Percentiles rank a stretch among this genome's conserved stretches.
Conservation (phyloP, 2,797 vertebrate species). For the Leptoclinus maculatus region DNA sequence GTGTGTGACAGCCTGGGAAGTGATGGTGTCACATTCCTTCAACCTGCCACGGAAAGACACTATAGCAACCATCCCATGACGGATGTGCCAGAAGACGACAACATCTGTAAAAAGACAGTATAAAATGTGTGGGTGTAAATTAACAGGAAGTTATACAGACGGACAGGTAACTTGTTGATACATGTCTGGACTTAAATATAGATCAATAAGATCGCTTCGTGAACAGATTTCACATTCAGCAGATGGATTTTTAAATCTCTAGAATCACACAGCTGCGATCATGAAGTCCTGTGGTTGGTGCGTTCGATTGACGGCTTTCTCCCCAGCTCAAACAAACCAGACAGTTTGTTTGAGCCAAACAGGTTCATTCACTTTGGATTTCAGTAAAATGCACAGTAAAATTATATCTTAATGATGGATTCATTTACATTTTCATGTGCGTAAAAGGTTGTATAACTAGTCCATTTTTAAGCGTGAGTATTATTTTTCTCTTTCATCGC, state of each 20-base stretch:
- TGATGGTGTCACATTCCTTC: conserved; percentile 36
- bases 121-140: background rate
- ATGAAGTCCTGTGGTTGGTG: too few species aligned
- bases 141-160: background rate
- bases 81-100: conserved; percentile 16
- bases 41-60: conserved; percentile 25
- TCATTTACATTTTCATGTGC: background rate
- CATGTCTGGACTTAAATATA: background rate
- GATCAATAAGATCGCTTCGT: too few species aligned
- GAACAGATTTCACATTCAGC: too few species aligned
- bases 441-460: background rate
- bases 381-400: background rate
- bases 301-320: too few species aligned
- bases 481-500: conserved; percentile 23
- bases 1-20: conserved; percentile 28
- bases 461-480: background rate
- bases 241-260: too few species aligned
- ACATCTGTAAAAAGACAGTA: conserved; percentile 10
- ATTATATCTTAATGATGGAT: background rate
- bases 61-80: conserved; percentile 22
- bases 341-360: too few species aligned
- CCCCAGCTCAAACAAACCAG: background rate
- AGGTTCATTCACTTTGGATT: background rate
- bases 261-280: too few species aligned
- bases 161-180: background rate